A percentile compares a stretch with the other conserved stretches of the same genome.
These are phyloP conservation scores for Varecia variegata DNA, from an alignment of 2,797 vertebrate species.

Conservation along the genomic window DNA sequence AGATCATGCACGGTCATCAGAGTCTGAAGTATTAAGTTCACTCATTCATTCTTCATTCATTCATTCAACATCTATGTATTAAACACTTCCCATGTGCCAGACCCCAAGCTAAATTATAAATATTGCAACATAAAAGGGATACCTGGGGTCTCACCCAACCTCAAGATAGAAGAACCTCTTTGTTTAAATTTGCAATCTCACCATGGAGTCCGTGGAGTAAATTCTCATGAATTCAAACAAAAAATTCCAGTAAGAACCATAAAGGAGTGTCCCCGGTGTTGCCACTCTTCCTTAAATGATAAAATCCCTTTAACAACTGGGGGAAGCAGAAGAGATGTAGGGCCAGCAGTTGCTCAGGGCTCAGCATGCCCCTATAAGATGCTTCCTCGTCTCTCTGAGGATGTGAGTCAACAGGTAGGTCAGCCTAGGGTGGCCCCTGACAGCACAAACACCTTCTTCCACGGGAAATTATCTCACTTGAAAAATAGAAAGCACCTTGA, in stretches of 20 bases:
- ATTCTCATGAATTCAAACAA: not conserved
- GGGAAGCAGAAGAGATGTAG: not conserved
- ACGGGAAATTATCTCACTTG: not conserved
- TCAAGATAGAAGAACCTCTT: not conserved
- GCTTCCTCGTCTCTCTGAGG: not conserved
- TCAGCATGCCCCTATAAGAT: not conserved
- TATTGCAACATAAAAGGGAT: not conserved
- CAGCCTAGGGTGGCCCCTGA: not conserved
- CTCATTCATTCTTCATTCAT: not conserved
- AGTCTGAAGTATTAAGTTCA: not conserved
- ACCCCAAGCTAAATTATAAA: not conserved
- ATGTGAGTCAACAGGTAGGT: not conserved
- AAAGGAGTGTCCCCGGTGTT: not conserved
- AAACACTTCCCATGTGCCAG: not conserved
- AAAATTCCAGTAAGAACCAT: not conserved
- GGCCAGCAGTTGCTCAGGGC: not conserved
- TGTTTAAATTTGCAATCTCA: not conserved
- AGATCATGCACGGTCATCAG: not conserved
- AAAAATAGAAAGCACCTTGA: not conserved
- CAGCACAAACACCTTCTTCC: not conserved
- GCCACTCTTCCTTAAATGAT: not conserved
- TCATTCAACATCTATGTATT: not conserved
- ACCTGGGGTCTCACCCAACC: not conserved
- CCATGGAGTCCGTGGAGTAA: not conserved
- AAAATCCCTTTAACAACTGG: not conserved